These are phyloP conservation scores for Tenebrio molitor DNA, from an alignment of 1,140 invertebrate genomes.

Conservation along the genomic window DNA sequence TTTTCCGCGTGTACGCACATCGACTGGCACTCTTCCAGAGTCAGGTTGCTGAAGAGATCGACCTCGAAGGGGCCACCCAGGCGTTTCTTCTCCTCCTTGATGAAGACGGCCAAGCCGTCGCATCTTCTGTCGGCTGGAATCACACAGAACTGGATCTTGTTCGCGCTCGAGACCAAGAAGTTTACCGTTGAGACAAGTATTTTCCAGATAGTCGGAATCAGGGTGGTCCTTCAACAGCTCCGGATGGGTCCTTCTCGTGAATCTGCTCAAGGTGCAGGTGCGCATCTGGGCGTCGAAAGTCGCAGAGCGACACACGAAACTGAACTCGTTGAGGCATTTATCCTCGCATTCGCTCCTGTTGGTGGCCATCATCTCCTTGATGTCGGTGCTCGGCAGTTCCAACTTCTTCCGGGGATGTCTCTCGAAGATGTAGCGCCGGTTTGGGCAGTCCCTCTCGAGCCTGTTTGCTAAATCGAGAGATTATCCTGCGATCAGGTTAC, in stretches of 20 bases:
- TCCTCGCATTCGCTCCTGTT: constrained; percentile 93
- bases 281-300: constrained; percentile 83
- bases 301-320: constrained; percentile 88
- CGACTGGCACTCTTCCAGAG: constrained; percentile 82
- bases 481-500: too few relatives aligned
- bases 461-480: constrained; percentile 75
- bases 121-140: constrained; percentile 83
- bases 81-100: constrained; percentile 91
- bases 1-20: constrained; percentile 68
- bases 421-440: constrained; percentile 89
- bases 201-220: constrained; percentile 91
- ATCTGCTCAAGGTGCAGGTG: constrained; percentile 84
- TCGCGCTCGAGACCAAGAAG: too few relatives aligned
- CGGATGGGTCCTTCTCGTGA: constrained; percentile 87
- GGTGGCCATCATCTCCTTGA: constrained; percentile 83
- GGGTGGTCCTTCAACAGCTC: constrained; percentile 86
- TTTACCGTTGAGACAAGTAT: constrained; percentile 89
- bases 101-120: constrained; percentile 86
- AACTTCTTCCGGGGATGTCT: constrained; percentile 86
- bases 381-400: constrained; percentile 81
- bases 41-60: constrained; percentile 87
- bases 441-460: constrained; percentile 88
- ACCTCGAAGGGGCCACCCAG: constrained; percentile 89
- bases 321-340: constrained; percentile 90
- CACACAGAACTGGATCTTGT: too few relatives aligned